A percentile compares a stretch with the other conserved stretches of the same genome.
These are phyloP conservation scores for Characodon lateralis DNA, from an alignment of 2,797 vertebrate genomes.

Conservation along the genomic window DNA sequence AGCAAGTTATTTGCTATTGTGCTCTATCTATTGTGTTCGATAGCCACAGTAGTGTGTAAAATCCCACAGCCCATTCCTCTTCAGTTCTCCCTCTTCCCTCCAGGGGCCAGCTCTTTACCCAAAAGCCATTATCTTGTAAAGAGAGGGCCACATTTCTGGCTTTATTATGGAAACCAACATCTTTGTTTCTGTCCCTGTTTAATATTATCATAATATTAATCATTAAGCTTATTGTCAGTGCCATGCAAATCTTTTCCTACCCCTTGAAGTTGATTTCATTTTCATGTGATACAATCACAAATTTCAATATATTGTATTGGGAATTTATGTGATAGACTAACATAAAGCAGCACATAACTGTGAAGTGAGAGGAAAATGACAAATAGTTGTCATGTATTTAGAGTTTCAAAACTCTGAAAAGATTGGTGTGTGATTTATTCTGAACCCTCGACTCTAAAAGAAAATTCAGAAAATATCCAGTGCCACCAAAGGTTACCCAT, in stretches of 20 bases:
- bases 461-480: not conserved
- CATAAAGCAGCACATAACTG: not conserved
- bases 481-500: no score
- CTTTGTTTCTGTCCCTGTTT: conserved; percentile 79
- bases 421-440: not conserved
- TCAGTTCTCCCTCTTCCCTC: conserved; percentile 65
- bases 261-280: not conserved
- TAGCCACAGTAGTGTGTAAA: conserved; percentile 87
- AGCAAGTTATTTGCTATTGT: conserved; percentile 5
- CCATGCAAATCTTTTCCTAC: not conserved
- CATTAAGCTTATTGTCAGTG: conserved; percentile 32
- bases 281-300: not conserved
- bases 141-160: conserved; percentile 55
- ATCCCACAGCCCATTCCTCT: conserved; percentile 51
- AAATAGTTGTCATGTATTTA: not conserved
- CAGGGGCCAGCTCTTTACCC: conserved; percentile 50
- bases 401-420: not conserved
- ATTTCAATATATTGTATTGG: not conserved
- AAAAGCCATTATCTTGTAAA: conserved; percentile 56
- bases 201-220: conserved; percentile 37
- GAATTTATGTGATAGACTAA: not conserved
- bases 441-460: not conserved
- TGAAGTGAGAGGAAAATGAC: not conserved
- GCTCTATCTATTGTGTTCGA: conserved; percentile 2
- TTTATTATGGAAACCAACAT: conserved; percentile 79